These are phyloP conservation scores for Lasioglossum calceatum DNA, from an alignment of 2,888 invertebrate genomes.

Conservation along the genomic window DNA sequence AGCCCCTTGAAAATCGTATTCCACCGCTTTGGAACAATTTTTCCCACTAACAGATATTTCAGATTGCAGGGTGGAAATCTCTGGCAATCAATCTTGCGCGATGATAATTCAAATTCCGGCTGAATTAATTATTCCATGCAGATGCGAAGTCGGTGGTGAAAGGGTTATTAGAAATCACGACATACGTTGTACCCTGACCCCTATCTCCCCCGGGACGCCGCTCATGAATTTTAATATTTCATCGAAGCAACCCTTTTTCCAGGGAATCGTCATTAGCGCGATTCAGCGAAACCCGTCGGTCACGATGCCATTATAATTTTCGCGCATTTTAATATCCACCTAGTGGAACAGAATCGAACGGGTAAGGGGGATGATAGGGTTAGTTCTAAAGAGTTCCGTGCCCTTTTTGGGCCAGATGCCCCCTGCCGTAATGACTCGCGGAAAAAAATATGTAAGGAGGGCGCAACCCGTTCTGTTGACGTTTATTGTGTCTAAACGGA, in stretches of 20 bases:
- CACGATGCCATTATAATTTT: constrained; percentile 69
- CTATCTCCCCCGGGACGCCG: constrained; percentile 5
- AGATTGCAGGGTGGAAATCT: not conserved
- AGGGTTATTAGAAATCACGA: constrained; percentile 40
- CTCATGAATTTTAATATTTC: constrained; percentile 80
- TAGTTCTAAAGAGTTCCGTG: constrained; percentile 49
- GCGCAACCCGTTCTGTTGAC: constrained; percentile 79
- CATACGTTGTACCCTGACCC: constrained; percentile 23
- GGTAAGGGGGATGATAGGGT: constrained; percentile 48
- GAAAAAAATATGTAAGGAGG: constrained; percentile 76
- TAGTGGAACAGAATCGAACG: not conserved
- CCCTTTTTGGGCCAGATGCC: constrained; percentile 60
- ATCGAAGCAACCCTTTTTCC: constrained; percentile 70
- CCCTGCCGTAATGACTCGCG: constrained; percentile 78
- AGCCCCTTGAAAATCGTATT: not conserved
- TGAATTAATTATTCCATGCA: constrained; percentile 49
- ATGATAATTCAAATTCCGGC: constrained; percentile 16
- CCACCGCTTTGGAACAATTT: not conserved
- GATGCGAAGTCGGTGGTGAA: constrained; percentile 2
- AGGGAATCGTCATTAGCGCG: constrained; percentile 53
- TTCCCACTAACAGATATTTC: not conserved
- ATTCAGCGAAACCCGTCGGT: constrained; percentile 75
- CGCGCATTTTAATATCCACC: constrained; percentile 74
- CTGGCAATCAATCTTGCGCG: constrained; percentile 10
- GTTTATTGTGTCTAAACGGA: constrained; percentile 83